Percentiles rank a stretch among this genome's conserved stretches.
Conservation (phyloP, 2,888 invertebrate genomes). For the Lasioglossum calceatum region DNA sequence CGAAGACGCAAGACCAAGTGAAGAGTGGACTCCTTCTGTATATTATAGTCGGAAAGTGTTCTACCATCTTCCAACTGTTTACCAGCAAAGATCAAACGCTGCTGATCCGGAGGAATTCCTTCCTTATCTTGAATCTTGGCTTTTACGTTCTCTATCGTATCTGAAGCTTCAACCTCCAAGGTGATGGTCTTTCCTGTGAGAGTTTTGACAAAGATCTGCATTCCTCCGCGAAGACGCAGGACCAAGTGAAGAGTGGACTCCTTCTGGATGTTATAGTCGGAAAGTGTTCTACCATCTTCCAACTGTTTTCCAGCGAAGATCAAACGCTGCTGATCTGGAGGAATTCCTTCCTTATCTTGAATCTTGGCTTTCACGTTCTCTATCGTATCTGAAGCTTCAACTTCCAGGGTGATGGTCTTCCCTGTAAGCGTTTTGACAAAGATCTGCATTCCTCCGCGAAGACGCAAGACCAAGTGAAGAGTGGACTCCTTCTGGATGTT, state of each 20-base stretch:
- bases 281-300: no score
- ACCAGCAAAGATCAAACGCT: conserved; percentile 47
- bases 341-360: no score
- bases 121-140: conserved; percentile 81
- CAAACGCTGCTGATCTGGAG: no score
- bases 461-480: no score
- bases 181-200: conserved; percentile 87
- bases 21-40: conserved; percentile 33
- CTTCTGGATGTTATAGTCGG: neutral
- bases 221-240: conserved; percentile 68
- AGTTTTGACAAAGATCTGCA: conserved; percentile 88
- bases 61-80: conserved; percentile 39
- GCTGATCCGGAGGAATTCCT: conserved; percentile 65
- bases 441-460: conserved; percentile 86
- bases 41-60: conserved; percentile 35
- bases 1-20: conserved; percentile 15
- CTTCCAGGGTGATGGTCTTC: no score
- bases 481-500: conserved; percentile 34
- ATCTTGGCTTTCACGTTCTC: no score
- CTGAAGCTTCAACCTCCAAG: conserved; percentile 86
- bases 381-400: no score
- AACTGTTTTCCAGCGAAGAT: no score
- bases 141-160: no score
- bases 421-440: conserved; percentile 87
- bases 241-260: neutral